Evolutionary conservation across 2,113 vertebrate species (phyloP).

Genomic region (Zosterops borbonicus): DNA sequence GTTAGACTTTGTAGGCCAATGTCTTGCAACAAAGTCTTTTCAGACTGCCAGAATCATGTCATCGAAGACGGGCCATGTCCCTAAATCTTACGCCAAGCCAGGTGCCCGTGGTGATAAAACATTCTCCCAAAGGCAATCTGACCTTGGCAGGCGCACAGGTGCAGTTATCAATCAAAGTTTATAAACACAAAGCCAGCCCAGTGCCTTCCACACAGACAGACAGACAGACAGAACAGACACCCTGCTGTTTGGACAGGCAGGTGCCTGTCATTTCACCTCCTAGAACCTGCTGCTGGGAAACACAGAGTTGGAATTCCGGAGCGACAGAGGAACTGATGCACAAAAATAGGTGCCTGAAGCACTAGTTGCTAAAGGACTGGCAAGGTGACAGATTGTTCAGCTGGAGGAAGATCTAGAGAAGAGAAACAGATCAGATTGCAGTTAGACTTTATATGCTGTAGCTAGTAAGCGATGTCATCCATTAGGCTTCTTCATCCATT

Average conservation of each 20-base stretch:
- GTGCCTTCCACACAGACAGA: not conserved
- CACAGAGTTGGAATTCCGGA: not conserved
- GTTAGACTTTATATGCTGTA: not conserved
- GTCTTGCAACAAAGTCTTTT: not conserved
- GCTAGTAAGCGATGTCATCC: not conserved
- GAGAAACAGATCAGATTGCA: not conserved
- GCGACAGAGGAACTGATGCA: not conserved
- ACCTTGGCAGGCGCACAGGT: slow-evolving; percentile 28
- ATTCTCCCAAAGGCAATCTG: slow-evolving; percentile 45
- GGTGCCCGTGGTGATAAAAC: slow-evolving; percentile 45
- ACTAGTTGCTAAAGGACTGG: not conserved
- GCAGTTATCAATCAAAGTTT: slow-evolving; percentile 54
- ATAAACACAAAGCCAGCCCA: not conserved
- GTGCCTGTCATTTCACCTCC: not conserved
- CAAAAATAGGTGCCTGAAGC: not conserved
- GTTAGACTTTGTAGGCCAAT: not conserved
- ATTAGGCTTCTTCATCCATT: not conserved
- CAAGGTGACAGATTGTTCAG: not conserved
- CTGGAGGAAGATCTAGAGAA: not conserved
- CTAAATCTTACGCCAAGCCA: slow-evolving; percentile 56
- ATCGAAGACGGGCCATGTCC: not conserved
- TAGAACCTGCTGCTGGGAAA: not conserved
- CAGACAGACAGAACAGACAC: not conserved
- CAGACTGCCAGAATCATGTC: slow-evolving; percentile 36
- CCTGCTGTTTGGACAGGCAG: not conserved